These are phyloP conservation scores for Laterallus jamaicensis DNA, from an alignment of 2,113 vertebrate genomes.

Conservation along the genomic window DNA sequence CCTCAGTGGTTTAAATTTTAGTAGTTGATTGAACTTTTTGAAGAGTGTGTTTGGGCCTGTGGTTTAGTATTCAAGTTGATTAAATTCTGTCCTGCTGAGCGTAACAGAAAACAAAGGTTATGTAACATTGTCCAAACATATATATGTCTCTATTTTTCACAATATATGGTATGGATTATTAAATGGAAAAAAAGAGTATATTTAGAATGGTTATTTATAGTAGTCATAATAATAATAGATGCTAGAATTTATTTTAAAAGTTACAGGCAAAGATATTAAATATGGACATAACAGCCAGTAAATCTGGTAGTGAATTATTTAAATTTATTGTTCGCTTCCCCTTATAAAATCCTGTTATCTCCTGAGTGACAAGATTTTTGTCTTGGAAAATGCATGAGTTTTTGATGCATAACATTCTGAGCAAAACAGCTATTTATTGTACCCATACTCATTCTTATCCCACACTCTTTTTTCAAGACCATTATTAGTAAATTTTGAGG, in stretches of 20 bases:
- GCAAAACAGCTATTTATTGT: slow-evolving; percentile 23
- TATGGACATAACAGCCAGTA: not conserved
- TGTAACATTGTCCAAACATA: not conserved
- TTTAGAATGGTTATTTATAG: slow-evolving; percentile 6
- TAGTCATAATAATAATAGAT: not conserved
- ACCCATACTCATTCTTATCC: slow-evolving; percentile 28
- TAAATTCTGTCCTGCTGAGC: not conserved
- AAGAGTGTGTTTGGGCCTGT: not conserved
- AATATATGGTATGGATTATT: not conserved
- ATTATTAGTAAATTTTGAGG: slow-evolving; percentile 79
- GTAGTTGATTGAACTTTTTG: not conserved
- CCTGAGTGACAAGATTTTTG: not conserved
- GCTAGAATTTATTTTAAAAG: not conserved
- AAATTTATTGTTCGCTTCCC: slow-evolving; percentile 43
- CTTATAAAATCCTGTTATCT: slow-evolving; percentile 33
- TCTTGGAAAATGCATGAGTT: slow-evolving; percentile 31
- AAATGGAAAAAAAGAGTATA: not conserved
- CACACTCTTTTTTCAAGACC: slow-evolving; percentile 40
- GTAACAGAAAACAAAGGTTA: not conserved
- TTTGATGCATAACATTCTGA: slow-evolving; percentile 30
- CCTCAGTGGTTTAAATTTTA: not conserved
- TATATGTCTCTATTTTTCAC: not conserved
- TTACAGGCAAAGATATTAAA: not conserved
- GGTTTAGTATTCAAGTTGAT: not conserved
- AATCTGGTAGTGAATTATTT: not conserved